A percentile compares a stretch with the other conserved stretches of the same genome.
Conservation (phyloP, 35 echinoderm and acorn worm genomes). For the Lytechinus variegatus region DNA sequence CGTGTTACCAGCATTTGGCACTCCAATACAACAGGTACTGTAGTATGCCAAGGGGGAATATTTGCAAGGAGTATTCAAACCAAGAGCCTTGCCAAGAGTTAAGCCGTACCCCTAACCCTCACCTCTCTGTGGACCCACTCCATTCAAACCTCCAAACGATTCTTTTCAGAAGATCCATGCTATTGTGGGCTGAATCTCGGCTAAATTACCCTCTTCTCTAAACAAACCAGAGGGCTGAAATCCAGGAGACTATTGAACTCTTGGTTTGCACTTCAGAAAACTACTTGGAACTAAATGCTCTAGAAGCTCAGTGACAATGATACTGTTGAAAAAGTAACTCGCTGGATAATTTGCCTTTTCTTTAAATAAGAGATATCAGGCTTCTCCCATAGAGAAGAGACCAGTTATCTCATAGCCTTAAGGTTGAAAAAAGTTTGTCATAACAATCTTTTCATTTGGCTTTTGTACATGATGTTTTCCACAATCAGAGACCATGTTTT, state of each 20-base stretch:
- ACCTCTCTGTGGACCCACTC: not conserved
- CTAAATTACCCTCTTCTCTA: slow-evolving; percentile 11
- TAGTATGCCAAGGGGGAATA: not conserved
- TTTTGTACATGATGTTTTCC: not conserved
- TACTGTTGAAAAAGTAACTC: slow-evolving; percentile 4
- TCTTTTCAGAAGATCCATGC: not conserved
- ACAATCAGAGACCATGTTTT: not conserved
- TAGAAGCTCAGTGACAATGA: not conserved
- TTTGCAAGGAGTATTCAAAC: not conserved
- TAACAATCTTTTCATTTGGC: not conserved
- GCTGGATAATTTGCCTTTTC: not conserved
- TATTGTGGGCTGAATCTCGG: not conserved
- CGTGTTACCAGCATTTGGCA: no score
- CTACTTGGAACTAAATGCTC: not conserved
- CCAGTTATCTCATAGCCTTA: not conserved
- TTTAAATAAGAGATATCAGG: not conserved
- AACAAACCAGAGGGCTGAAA: slow-evolving; percentile 10
- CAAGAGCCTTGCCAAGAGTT: not conserved
- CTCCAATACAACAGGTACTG: no score
- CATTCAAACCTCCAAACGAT: not conserved
- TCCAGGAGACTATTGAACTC: slow-evolving; percentile 17
- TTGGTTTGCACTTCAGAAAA: not conserved
- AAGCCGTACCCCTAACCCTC: slow-evolving; percentile 5
- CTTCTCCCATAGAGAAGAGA: not conserved
- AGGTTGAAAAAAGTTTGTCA: not conserved